A percentile compares a stretch with the other conserved stretches of the same genome.
phyloP scores from a whole-genome alignment of 2,888 invertebrate species.

The Apamea monoglypha region DNA sequence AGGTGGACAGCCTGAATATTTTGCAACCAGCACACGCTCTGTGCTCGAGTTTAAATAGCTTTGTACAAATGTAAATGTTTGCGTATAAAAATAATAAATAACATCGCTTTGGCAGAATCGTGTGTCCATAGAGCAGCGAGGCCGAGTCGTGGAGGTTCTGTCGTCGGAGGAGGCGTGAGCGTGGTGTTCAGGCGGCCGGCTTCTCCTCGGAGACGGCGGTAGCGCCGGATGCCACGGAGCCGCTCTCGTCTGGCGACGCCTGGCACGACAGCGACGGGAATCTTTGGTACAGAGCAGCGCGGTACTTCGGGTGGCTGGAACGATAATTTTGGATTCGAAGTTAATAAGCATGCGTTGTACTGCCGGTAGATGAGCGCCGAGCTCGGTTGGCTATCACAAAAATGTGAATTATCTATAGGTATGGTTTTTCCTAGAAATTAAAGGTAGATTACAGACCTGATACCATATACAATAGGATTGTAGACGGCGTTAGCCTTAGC shows the following conservation, averaged over 20 bases:
- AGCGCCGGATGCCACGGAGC: conserved; percentile 92
- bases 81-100: conserved; percentile 89
- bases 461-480: conserved; percentile 97
- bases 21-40: conserved; percentile 84
- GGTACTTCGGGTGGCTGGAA: conserved; percentile 94
- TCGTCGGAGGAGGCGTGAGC: conserved; percentile 32
- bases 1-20: conserved; percentile 79
- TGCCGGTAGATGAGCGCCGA: neutral
- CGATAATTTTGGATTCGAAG: neutral
- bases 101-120: conserved; percentile 84
- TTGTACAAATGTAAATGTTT: conserved; percentile 86
- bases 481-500: conserved; percentile 97
- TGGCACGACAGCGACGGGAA: conserved; percentile 94
- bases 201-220: conserved; percentile 93
- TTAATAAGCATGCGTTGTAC: neutral
- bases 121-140: conserved; percentile 72
- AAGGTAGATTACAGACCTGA: conserved; percentile 91
- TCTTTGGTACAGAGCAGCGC: conserved; percentile 93
- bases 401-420: neutral
- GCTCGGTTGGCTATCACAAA: neutral
- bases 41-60: conserved; percentile 84
- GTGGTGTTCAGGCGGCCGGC: conserved; percentile 88
- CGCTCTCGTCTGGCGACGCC: conserved; percentile 90
- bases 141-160: conserved; percentile 58
- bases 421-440: neutral